Base-by-base conservation (phyloP, 2,888 invertebrate genomes). In the Myathropa florea region DNA sequence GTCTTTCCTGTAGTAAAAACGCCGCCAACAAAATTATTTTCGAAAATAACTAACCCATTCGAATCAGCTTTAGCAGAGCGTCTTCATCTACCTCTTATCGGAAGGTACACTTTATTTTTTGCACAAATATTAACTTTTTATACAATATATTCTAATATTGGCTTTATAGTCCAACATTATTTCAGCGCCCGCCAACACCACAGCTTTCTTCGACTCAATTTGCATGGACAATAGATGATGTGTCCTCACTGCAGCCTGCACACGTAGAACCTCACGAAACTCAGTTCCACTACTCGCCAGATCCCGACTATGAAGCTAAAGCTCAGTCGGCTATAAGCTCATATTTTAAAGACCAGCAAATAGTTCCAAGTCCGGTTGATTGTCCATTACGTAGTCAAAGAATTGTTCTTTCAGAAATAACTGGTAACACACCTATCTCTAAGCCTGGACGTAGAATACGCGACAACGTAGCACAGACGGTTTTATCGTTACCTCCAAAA, bases 211-310 rank as follows among this genome's bases (percentile, higher is more conserved):
- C 92, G n/a, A 91, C 92, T n/a, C 93, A 93, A 77, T 95, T 95
- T 89, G 93, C 93, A 77, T 95, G 95, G 95, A 94, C 94, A n/a
- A 95, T 95, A 61, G 95, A 95, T 46, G 95, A 95, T 88, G 93
- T 95, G n/a, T 95, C 95, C 1, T 92, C 92, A 36, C 91, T 95
- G 9, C 93, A 94, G 83, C 95, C 95, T 10, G 95, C 94, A 0
- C 94, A 94, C 89, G 94, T 95, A 71, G 95, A 92, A 72, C 90
- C 93, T 39, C 93, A 94, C 28, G 91, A 94, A 39, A 94, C 94
- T 14, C 94, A 95, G 89, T 93, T 94, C 89, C 93, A 92, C 61
- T 90, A 91, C 36, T 92, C 93, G 0, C 93, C 91, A 3, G 95
- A 95, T 91, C 94, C 95, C 0, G 94, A 94, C 53, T 90, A 93